Percentiles rank a stretch among this genome's conserved stretches.
phyloP scores from a whole-genome alignment of 2,888 invertebrate genomes.

The Nomada fabriciana region DNA sequence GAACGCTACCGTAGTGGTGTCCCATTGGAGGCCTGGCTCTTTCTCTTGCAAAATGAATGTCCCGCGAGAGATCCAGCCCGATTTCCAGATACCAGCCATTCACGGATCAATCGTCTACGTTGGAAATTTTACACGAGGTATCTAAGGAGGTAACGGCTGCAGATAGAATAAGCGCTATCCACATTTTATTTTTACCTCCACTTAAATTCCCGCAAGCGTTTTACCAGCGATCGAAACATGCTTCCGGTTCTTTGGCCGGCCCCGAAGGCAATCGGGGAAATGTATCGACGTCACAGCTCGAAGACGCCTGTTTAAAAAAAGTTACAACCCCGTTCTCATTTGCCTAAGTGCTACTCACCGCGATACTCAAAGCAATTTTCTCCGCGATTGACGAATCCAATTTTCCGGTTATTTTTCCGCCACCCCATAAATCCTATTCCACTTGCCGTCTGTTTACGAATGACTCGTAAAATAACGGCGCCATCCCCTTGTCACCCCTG shows the following conservation, averaged over 20 bases:
- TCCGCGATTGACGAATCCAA: conserved; percentile 16
- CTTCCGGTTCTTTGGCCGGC: not conserved
- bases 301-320: not conserved
- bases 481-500: not conserved
- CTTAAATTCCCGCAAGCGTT: not conserved
- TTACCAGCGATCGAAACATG: not conserved
- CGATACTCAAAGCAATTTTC: not conserved
- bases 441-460: not conserved
- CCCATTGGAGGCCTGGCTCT: not conserved
- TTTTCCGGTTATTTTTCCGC: conserved; percentile 24
- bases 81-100: conserved; percentile 20
- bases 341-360: conserved; percentile 28
- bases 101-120: conserved; percentile 35
- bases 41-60: conserved; percentile 40
- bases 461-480: not conserved
- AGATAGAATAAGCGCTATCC: not conserved
- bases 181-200: not conserved
- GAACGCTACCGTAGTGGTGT: conserved; percentile 12
- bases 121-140: conserved; percentile 33
- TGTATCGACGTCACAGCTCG: not conserved
- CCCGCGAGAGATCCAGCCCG: conserved; percentile 28
- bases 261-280: not conserved
- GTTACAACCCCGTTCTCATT: conserved; percentile 3
- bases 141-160: conserved; percentile 4
- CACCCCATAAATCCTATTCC: not conserved